Evolutionary conservation across 2,888 invertebrate species (phyloP), one percentile per base, ranked within the genome.

Genomic region (Adelognathus sp.): DNA sequence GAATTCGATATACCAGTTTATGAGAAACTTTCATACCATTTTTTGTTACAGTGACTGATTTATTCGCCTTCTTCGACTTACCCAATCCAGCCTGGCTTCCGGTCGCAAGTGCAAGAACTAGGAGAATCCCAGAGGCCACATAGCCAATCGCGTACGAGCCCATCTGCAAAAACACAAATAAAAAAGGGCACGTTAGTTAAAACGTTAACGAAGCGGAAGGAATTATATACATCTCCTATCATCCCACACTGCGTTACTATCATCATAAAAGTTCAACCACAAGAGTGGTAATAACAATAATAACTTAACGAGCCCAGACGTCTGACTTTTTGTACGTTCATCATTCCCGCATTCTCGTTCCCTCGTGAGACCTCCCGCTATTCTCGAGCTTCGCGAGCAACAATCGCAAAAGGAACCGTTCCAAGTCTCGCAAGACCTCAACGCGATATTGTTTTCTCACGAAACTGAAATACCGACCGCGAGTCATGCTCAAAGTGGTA

Each of bases 91-190:
- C 81, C 21, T 86, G 83, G 80, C 87, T 82, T 80, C 85, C 87
- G 71, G 86, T 85, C 74, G 88, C 81, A 60, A 90, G 76, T 60
- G 86, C 85, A 76, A 89, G 81, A 56, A 80, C 29, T 56, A 90
- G 76, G 70, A 89, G 80, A 77, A 88, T 79, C 80, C 86, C 88
- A 79, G 85, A 83, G 81, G 86, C 83, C 78, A 85, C 74, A 80
- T 81, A 81, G 80, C 87, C 81, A 77, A 85, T 85, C 76, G 84
- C 75, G 60, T 82, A 84, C 83, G 88, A 88, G 84, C 88, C 88
- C 91, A 91, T 91, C 91, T 91, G 87, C 82, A 73, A 86, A 80
- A 79, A 61, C 46, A 80, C 27, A 66, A 56, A 72, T 11, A 54
- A 46, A 60, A 60, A 71, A 36, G 3, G 3, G 39, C 33, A 39